Conservation (phyloP, 2,888 invertebrate genomes). For the Plagodis dolabraria region DNA sequence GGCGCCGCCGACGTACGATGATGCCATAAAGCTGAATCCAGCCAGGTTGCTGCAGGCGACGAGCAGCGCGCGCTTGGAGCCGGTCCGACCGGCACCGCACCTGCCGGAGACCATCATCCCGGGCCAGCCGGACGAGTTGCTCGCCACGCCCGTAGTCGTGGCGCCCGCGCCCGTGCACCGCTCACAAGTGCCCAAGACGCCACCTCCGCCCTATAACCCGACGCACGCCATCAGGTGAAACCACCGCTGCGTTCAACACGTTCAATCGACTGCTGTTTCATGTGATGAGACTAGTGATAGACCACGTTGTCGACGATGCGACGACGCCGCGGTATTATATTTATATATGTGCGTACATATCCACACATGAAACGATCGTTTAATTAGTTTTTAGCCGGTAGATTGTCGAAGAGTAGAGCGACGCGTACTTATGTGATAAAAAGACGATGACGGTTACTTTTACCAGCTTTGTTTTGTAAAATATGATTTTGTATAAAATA, state of each 20-base stretch:
- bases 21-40: constrained; percentile 89
- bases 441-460: constrained; percentile 74
- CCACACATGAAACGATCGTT: constrained; percentile 69
- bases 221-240: constrained; percentile 81
- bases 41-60: constrained; percentile 78
- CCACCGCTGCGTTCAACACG: constrained; percentile 55
- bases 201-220: constrained; percentile 80
- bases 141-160: constrained; percentile 44
- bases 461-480: constrained; percentile 69
- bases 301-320: constrained; percentile 52
- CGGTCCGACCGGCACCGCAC: constrained; percentile 40
- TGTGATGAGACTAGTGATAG: constrained; percentile 72
- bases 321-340: constrained; percentile 71
- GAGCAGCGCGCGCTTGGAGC: constrained; percentile 61
- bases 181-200: constrained; percentile 75
- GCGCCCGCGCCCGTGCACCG: constrained; percentile 69
- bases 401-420: constrained; percentile 58
- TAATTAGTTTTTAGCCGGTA: constrained; percentile 54
- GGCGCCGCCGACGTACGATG: constrained; percentile 89
- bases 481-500: constrained; percentile 48
- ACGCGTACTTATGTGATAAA: constrained; percentile 83
- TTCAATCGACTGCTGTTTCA: constrained; percentile 82
- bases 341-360: constrained; percentile 68
- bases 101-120: constrained; percentile 60
- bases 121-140: constrained; percentile 59